Base-by-base conservation (phyloP, 2,888 invertebrate species). In the Monopis laevigella region DNA sequence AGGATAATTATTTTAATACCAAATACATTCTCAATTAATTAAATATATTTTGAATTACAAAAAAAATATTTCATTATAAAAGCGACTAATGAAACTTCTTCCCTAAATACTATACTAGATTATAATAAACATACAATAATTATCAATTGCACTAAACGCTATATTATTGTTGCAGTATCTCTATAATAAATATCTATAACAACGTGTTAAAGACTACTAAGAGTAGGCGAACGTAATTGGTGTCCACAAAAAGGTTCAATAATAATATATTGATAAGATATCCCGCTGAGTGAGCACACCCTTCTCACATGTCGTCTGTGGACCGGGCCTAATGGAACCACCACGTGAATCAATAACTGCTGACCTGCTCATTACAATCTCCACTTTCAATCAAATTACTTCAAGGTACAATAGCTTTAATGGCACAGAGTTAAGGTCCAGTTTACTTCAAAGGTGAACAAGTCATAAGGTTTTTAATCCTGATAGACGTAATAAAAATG, bases 341-440 rank as follows among this genome's bases (percentile, higher is more conserved):
- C 36, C 27, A 39, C 39, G 65, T 62, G 73, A 77, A 77, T 77
- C 77, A 77, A 77, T 77, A 77, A 70, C 70, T 67, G 68, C 73
- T 73, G 75, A 71, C 77, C 73, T 60, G 61, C 70, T 75, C 73
- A 77, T 77, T 75, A 75, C 68, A 59, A 58, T 59, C 58, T 62
- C 54, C 58, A 62, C 65, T 64, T 72, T 66, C 69, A 70, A 73
- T 72, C 69, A 67, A 41, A 30, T 27, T 7, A 13, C 3, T 18
- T 10, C 39, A 19, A 8, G 61, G 55, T 46, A 43, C 40, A 29
- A 39, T 41, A 52, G 50, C 28, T 13, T 55, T 19, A 60, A 45
- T 51, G 30, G 42, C 43, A 47, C 46, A 40, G 17, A 32, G 10
- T n/a, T 40, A 42, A 38, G 42, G 40, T 34, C 21, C 3, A 26